phyloP scores from a whole-genome alignment of 2,888 invertebrate genomes.

The Scotopteryx bipunctaria region DNA sequence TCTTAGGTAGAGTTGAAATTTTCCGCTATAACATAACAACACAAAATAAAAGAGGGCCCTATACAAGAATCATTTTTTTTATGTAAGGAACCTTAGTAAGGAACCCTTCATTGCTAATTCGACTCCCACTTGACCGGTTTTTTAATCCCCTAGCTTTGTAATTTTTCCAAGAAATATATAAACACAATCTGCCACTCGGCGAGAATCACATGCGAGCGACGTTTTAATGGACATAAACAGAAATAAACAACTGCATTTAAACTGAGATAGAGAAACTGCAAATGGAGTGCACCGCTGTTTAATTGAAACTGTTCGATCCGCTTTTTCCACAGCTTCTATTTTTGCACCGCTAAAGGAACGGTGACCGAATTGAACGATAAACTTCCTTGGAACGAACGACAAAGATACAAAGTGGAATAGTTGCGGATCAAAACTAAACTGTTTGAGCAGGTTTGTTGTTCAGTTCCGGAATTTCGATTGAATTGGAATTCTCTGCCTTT shows the following conservation, averaged over 20 bases:
- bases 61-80: no score
- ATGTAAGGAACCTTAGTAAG: no score
- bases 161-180: no score
- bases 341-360: conserved; percentile 16
- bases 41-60: no score
- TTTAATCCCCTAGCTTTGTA: no score
- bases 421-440: conserved; percentile 17
- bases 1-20: no score
- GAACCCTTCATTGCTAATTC: no score
- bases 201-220: no score
- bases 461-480: conserved; percentile 15
- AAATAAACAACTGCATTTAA: conserved; percentile 12
- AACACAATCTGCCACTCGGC: no score
- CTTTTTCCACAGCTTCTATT: conserved; percentile 9
- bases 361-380: conserved; percentile 18
- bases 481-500: not conserved
- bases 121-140: no score
- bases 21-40: no score
- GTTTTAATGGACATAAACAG: conserved; percentile 6
- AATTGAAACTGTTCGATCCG: conserved; percentile 22
- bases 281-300: conserved; percentile 21
- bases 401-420: conserved; percentile 22
- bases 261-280: conserved; percentile 21
- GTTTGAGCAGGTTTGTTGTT: not conserved
- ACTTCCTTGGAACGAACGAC: conserved; percentile 16